Evolutionary conservation across 2,888 invertebrate species (phyloP).

Genomic region (Pollenia griseotomentosa): DNA sequence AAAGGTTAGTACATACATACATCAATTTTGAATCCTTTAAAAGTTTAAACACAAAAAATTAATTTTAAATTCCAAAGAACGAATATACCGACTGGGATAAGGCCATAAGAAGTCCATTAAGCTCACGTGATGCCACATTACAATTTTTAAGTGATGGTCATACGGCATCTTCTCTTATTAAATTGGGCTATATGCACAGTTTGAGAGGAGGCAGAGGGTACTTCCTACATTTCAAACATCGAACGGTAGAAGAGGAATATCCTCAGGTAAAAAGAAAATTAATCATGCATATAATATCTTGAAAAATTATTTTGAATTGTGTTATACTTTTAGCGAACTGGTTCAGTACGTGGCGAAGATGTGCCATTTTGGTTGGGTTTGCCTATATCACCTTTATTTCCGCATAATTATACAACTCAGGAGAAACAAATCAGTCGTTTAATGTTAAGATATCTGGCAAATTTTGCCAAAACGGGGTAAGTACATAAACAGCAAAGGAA

Average conservation of each 20-base stretch:
- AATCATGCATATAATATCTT: neutral
- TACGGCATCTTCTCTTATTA: constrained; percentile 92
- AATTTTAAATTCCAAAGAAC: constrained; percentile 85
- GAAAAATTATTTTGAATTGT: neutral
- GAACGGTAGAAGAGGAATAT: constrained; percentile 92
- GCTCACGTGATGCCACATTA: constrained; percentile 93
- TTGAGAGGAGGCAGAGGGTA: constrained; percentile 91
- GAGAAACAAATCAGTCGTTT: constrained; percentile 91
- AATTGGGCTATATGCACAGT: constrained; percentile 92
- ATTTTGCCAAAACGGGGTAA: constrained; percentile 95
- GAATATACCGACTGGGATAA: constrained; percentile 99
- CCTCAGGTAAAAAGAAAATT: constrained; percentile 87
- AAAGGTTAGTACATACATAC: constrained; percentile 81
- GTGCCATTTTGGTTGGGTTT: constrained; percentile 93
- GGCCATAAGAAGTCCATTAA: constrained; percentile 93
- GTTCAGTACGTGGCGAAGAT: constrained; percentile 94
- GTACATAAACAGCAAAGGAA: constrained; percentile 64
- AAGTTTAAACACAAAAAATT: neutral
- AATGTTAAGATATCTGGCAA: constrained; percentile 93
- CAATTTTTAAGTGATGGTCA: constrained; percentile 96
- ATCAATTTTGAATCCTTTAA: neutral
- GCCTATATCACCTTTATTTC: constrained; percentile 88
- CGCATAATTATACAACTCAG: constrained; percentile 91
- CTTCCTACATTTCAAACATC: constrained; percentile 95
- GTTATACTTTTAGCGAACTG: constrained; percentile 86